Conservation (phyloP, 1,140 invertebrate species). For the Contarinia nasturtii region DNA sequence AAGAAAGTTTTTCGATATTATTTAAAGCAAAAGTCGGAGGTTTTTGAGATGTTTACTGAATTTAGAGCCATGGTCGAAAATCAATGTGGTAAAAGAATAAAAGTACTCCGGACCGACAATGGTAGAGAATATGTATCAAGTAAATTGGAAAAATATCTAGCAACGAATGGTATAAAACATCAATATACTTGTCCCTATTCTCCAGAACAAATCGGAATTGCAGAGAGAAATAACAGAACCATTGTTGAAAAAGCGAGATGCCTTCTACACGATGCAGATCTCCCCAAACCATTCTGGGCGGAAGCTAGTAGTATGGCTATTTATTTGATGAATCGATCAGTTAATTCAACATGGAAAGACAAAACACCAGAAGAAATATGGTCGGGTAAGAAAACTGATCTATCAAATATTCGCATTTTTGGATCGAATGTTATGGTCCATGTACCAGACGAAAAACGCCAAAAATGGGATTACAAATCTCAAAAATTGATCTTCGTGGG, state of each 20-base stretch:
- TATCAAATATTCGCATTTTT: conserved; percentile 12
- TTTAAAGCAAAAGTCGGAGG: no score
- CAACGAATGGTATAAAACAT: conserved; percentile 3
- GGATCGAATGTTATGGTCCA: conserved; percentile 8
- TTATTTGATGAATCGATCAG: conserved; percentile 23
- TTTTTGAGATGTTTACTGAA: conserved; percentile 1
- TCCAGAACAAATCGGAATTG: conserved; percentile 15
- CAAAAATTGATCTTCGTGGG: conserved; percentile 6
- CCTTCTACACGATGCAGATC: conserved; percentile 10
- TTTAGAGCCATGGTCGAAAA: conserved; percentile 5
- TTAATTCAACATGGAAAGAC: conserved; percentile 10
- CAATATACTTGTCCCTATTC: conserved; percentile 10
- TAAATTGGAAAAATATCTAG: conserved; percentile 1
- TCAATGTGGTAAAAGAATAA: conserved; percentile 4
- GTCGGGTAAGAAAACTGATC: conserved; percentile 10
- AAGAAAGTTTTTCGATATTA: no score
- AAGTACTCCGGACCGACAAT: conserved; percentile 5
- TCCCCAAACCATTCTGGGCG: conserved; percentile 23
- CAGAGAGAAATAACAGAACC: conserved; percentile 13
- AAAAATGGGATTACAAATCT: conserved; percentile 7
- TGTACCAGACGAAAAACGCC: conserved; percentile 5
- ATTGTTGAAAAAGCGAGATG: conserved; percentile 9
- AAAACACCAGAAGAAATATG: conserved; percentile 16
- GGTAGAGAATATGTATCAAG: conserved; percentile 3
- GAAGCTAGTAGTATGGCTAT: conserved; percentile 22